Evolutionary conservation across 2,113 vertebrate genomes (phyloP).

Genomic region (Potamarius usumacintae): DNA sequence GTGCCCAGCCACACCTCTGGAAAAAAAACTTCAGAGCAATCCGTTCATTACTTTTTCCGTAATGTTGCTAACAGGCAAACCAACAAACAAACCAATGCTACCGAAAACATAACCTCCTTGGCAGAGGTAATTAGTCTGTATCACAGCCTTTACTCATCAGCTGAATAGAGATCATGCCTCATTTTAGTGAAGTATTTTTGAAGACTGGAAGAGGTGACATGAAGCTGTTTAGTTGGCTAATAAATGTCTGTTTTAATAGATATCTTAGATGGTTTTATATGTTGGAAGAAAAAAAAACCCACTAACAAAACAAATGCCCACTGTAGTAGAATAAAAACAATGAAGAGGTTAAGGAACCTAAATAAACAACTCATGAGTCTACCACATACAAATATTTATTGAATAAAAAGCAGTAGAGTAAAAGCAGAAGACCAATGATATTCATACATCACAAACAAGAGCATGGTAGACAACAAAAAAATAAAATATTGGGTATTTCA

Average conservation of each 20-base stretch:
- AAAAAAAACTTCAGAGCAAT: too few species aligned
- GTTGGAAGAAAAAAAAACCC: background rate
- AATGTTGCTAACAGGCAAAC: too few species aligned
- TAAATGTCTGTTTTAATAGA: background rate
- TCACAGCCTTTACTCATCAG: background rate
- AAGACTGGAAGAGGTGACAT: background rate
- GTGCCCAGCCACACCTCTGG: too few species aligned
- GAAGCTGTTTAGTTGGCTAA: background rate
- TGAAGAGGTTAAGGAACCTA: background rate
- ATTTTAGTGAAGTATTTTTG: background rate
- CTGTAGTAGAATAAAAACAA: background rate
- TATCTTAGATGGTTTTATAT: background rate
- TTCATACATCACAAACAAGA: slow-evolving; percentile 50
- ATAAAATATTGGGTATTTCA: slow-evolving; percentile 52
- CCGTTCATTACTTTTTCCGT: too few species aligned
- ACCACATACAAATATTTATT: slow-evolving; percentile 35
- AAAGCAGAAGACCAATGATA: slow-evolving; percentile 24
- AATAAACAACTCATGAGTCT: background rate
- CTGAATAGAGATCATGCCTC: background rate
- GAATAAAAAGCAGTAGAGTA: slow-evolving; percentile 30
- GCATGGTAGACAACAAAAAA: slow-evolving; percentile 54
- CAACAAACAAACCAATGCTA: too few species aligned
- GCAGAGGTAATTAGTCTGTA: background rate
- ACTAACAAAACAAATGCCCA: background rate
- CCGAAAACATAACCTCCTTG: too few species aligned